Base-by-base conservation (phyloP, 2,888 invertebrate genomes). In the Actias luna region DNA sequence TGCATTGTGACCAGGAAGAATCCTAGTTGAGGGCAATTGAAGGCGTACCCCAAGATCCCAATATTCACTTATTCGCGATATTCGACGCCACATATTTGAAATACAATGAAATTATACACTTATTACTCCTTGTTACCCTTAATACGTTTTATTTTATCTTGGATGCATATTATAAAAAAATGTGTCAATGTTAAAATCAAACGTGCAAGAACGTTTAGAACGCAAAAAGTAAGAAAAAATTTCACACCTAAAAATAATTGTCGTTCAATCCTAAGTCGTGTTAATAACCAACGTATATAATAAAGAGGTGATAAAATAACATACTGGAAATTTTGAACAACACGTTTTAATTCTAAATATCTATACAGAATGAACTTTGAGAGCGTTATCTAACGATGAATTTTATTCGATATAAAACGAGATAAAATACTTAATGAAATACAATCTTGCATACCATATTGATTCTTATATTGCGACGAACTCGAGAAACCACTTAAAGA, bases 401-500 rank as follows among this genome's bases (percentile, higher is more conserved):
- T 61, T 50, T 46, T 57, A 16, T 22, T 5, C 57, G 42, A 36
- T 27, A 60, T 10, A 36, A 36, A 31, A 14, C 57, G 31, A 59
- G 36, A 58, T 58, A 35, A 33, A 35, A 35, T 22, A 22, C 50
- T 55, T 55, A 29, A 55, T 39, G 46, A 50, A 52, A 82, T 75
- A 82, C 80, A 82, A 81, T 81, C 80, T 83, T 81, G 82, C 79
- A 83, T 79, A 80, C 78, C 79, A 57, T 83, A 85, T 85, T 85
- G 80, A 83, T 82, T 84, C 83, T 88, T 88, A 88, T 87, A 88
- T 87, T 81, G 85, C 78, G 76, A 79, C 82, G 80, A 85, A 87
- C 87, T 85, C 80, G 84, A 85, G 85, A 88, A 86, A 82, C 88
- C 87, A 88, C 87, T 88, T 87, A 82, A 83, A 86, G 82, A 82